phyloP scores from a whole-genome alignment of 1,140 invertebrate species.

The Ips typographus region DNA sequence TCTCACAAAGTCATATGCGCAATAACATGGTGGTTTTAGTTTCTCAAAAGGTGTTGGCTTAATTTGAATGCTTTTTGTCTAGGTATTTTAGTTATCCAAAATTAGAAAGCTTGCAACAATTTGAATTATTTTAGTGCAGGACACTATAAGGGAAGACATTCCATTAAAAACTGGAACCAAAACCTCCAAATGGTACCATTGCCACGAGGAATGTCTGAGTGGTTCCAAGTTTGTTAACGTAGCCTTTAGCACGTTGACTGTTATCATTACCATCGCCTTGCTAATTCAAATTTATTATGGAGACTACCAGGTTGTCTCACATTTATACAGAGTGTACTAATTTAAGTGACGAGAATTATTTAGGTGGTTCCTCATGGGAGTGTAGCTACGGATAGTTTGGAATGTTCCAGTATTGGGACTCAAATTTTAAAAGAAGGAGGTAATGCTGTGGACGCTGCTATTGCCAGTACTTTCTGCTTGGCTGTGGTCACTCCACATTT shows the following conservation, averaged over 20 bases:
- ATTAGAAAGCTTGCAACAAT: not conserved
- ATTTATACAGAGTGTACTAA: not conserved
- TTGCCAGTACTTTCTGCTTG: constrained; percentile 68
- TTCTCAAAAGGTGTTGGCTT: not conserved
- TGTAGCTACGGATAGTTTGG: constrained; percentile 68
- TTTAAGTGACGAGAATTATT: constrained; percentile 4
- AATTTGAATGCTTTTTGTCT: not conserved
- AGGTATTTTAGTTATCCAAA: not conserved
- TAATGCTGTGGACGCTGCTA: constrained; percentile 70
- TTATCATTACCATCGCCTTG: constrained; percentile 66
- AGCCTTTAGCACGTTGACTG: constrained; percentile 59
- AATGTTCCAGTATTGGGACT: constrained; percentile 73
- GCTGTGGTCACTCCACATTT: constrained; percentile 67
- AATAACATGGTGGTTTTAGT: no score
- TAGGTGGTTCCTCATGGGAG: constrained; percentile 73
- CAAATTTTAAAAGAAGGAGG: constrained; percentile 66
- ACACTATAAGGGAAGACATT: constrained; percentile 56
- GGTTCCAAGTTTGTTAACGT: constrained; percentile 54
- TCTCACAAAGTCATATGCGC: no score
- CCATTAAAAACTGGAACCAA: constrained; percentile 53
- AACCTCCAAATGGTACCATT: constrained; percentile 38
- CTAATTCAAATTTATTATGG: constrained; percentile 68
- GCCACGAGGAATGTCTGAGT: constrained; percentile 47
- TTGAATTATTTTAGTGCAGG: constrained; percentile 13
- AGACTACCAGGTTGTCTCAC: constrained; percentile 60